A percentile compares a stretch with the other conserved stretches of the same genome.
phyloP scores from a whole-genome alignment of 2,113 vertebrate genomes.

The Erinaceus europaeus region DNA sequence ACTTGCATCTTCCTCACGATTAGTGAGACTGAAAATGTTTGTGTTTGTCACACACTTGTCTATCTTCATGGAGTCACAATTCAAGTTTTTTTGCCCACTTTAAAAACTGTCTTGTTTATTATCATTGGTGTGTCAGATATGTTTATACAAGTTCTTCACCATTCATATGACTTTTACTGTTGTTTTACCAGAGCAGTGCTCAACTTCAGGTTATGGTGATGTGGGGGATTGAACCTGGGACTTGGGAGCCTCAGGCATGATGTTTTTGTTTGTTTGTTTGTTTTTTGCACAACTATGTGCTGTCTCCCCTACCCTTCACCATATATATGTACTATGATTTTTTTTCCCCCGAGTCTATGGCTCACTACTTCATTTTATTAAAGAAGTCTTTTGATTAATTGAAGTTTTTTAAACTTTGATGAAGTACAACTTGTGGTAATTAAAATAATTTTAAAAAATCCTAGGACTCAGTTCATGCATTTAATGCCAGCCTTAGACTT shows the following conservation, averaged over 20 bases:
- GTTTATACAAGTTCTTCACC: neutral
- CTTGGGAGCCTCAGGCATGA: too few species aligned
- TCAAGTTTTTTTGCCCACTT: neutral
- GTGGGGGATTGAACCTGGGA: too few species aligned
- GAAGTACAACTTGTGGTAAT: neutral
- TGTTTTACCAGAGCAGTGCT: too few species aligned
- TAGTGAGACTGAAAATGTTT: neutral
- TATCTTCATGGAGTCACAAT: neutral
- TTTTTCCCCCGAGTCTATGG: neutral
- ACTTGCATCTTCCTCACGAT: neutral
- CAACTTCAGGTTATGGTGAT: too few species aligned
- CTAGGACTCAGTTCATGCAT: neutral
- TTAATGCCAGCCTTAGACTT: neutral
- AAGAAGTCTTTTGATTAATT: neutral
- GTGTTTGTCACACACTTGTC: neutral
- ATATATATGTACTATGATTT: neutral
- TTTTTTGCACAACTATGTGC: too few species aligned
- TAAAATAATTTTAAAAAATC: neutral
- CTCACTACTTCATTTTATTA: too few species aligned
- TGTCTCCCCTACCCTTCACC: too few species aligned
- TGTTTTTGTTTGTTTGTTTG: too few species aligned
- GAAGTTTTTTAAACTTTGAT: conserved; percentile 2
- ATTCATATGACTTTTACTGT: too few species aligned
- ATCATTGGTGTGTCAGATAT: neutral
- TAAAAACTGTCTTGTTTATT: neutral